Evolutionary conservation across 2,888 invertebrate species (phyloP).

Genomic region (Polymixis flavicincta): DNA sequence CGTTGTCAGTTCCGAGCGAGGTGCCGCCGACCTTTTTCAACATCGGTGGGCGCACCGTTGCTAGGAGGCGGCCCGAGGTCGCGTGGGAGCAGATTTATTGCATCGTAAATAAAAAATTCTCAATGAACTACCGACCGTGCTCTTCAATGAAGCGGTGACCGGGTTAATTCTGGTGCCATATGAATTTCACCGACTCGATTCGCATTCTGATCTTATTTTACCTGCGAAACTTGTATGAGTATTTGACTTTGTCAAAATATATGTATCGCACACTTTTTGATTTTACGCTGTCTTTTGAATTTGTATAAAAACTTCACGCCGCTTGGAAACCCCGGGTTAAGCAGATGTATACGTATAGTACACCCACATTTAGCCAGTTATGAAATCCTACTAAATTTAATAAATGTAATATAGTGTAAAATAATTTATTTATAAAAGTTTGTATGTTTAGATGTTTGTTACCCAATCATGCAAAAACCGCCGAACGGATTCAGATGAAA

Average conservation of each 20-base stretch:
- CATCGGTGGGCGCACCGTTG: slow-evolving; percentile 70
- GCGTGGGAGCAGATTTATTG: slow-evolving; percentile 80
- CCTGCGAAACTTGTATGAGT: not conserved
- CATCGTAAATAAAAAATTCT: slow-evolving; percentile 78
- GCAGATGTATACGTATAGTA: too few species aligned
- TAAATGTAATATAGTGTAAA: too few species aligned
- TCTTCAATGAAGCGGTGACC: slow-evolving; percentile 74
- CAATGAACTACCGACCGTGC: slow-evolving; percentile 73
- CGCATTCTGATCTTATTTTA: slow-evolving; percentile 11
- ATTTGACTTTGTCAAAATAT: not conserved
- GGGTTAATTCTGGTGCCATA: slow-evolving; percentile 65
- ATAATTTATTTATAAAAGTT: too few species aligned
- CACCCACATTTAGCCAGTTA: too few species aligned
- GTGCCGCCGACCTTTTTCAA: slow-evolving; percentile 76
- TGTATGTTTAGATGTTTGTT: too few species aligned
- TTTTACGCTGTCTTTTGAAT: not conserved
- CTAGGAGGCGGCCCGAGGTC: slow-evolving; percentile 70
- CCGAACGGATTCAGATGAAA: too few species aligned
- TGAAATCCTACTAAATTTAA: too few species aligned
- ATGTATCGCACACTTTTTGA: not conserved
- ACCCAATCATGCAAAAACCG: too few species aligned
- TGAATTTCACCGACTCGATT: slow-evolving; percentile 45
- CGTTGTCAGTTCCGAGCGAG: slow-evolving; percentile 69
- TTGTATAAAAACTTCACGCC: not conserved
- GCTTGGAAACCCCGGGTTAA: too few species aligned